Evolutionary conservation across 2,797 vertebrate species (phyloP).

Genomic region (Malacoctenus gilli): DNA sequence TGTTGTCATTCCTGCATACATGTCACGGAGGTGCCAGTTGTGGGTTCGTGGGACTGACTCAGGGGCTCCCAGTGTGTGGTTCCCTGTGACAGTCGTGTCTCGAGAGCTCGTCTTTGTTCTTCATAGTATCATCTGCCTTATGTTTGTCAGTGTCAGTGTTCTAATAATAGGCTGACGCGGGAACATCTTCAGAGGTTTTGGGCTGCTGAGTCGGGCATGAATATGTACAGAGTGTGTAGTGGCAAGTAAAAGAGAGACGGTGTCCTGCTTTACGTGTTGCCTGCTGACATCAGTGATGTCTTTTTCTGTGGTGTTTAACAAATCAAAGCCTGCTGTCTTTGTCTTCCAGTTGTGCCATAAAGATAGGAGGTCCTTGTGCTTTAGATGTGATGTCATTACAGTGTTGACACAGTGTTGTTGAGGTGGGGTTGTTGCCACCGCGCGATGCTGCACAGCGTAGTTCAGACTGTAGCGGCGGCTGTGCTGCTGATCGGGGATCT

Average conservation of each 20-base stretch:
- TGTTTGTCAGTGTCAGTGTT: conserved; percentile 63
- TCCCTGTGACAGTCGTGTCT: conserved; percentile 40
- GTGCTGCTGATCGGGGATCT: conserved; percentile 70
- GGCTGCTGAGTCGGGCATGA: conserved; percentile 40
- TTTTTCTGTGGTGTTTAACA: conserved; percentile 13
- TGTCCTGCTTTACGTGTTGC: conserved; percentile 20
- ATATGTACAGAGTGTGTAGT: conserved; percentile 38
- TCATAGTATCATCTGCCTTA: conserved; percentile 42
- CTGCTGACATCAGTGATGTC: conserved; percentile 20
- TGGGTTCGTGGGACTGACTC: conserved; percentile 27
- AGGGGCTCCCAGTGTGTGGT: conserved; percentile 36
- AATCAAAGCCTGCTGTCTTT: conserved; percentile 35
- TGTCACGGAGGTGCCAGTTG: conserved; percentile 59
- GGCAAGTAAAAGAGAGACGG: conserved; percentile 42
- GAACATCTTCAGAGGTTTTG: conserved; percentile 55
- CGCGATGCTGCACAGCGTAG: conserved; percentile 64
- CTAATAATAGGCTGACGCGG: conserved; percentile 67
- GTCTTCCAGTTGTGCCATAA: conserved; percentile 36
- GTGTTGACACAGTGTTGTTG: conserved; percentile 70
- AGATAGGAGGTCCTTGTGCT: conserved; percentile 53
- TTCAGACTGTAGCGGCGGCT: conserved; percentile 61
- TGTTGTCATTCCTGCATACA: conserved; percentile 51
- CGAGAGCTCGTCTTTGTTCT: conserved; percentile 66
- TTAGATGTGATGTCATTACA: conserved; percentile 73
- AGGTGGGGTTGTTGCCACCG: conserved; percentile 74